These are phyloP conservation scores for Drosophila emarginata DNA, from an alignment of 2,888 invertebrate species.

Conservation along the genomic window DNA sequence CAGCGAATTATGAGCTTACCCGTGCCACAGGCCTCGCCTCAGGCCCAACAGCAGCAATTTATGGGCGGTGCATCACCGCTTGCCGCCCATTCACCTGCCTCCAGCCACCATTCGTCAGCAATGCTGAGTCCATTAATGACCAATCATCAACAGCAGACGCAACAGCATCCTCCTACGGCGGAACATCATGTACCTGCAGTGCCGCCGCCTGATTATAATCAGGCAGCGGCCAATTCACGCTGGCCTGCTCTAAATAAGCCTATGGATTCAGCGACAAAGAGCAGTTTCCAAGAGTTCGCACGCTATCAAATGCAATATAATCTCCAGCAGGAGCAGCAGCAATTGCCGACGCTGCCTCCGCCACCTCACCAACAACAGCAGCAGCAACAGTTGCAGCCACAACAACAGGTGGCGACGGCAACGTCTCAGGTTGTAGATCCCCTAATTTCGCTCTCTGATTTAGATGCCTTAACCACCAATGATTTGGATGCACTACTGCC, in stretches of 20 bases:
- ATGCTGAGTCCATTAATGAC: constrained; percentile 79
- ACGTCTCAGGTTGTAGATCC: constrained; percentile 61
- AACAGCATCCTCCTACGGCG: constrained; percentile 54
- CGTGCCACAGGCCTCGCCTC: constrained; percentile 68
- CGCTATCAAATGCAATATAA: constrained; percentile 87
- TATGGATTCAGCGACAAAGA: constrained; percentile 86
- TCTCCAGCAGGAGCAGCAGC: constrained; percentile 84
- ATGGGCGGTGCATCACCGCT: constrained; percentile 74
- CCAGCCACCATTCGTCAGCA: constrained; percentile 73
- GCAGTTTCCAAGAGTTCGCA: constrained; percentile 86
- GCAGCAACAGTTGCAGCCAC: constrained; percentile 33
- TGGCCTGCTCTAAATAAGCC: constrained; percentile 83
- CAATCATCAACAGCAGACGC: constrained; percentile 63
- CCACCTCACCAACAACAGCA: constrained; percentile 28
- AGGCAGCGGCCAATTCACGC: constrained; percentile 80
- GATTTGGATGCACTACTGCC: constrained; percentile 87
- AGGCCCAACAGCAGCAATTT: constrained; percentile 60
- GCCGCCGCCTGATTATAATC: constrained; percentile 79
- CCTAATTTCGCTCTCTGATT: constrained; percentile 77
- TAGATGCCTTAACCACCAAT: constrained; percentile 81
- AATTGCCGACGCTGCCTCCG: constrained; percentile 31
- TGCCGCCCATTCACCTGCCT: constrained; percentile 76
- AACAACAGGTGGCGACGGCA: constrained; percentile 21
- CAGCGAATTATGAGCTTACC: constrained; percentile 67
- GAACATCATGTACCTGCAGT: constrained; percentile 72